Conservation (phyloP, 2,888 invertebrate genomes). For the Meta bourneti region DNA sequence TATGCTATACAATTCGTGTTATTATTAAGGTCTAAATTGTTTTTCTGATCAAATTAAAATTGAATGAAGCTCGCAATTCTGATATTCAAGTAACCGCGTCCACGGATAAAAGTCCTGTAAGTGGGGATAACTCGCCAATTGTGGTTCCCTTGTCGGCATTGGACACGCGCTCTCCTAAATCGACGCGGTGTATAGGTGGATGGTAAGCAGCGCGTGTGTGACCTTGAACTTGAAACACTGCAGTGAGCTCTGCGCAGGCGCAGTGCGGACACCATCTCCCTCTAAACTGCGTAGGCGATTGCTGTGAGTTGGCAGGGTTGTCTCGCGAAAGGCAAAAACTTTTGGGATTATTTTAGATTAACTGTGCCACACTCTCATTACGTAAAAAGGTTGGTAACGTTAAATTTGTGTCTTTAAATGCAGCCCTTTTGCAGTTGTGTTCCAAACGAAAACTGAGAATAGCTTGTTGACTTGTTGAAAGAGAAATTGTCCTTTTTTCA, state of each 20-base stretch:
- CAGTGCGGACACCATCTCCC: conserved; percentile 81
- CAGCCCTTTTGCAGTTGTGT: not conserved
- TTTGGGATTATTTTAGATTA: conserved; percentile 22
- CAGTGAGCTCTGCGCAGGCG: conserved; percentile 75
- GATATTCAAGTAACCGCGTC: no score
- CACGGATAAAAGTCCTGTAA: no score
- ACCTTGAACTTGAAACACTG: conserved; percentile 77
- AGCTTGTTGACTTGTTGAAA: not conserved
- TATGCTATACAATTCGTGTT: no score
- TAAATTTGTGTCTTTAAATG: not conserved
- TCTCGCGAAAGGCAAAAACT: not conserved
- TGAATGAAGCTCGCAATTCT: no score
- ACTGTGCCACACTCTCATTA: not conserved
- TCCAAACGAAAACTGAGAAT: not conserved
- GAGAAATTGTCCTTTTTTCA: no score
- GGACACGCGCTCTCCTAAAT: conserved; percentile 36
- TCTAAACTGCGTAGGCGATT: conserved; percentile 74
- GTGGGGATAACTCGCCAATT: conserved; percentile 31
- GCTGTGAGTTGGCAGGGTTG: conserved; percentile 35
- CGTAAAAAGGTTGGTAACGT: conserved; percentile 25
- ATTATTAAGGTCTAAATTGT: no score
- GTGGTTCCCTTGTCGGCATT: not conserved
- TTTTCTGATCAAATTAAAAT: no score
- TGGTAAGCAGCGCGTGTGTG: conserved; percentile 66
- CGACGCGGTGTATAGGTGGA: conserved; percentile 67